Base-by-base conservation (phyloP, 2,113 vertebrate species). In the Argyrosomus japonicus region DNA sequence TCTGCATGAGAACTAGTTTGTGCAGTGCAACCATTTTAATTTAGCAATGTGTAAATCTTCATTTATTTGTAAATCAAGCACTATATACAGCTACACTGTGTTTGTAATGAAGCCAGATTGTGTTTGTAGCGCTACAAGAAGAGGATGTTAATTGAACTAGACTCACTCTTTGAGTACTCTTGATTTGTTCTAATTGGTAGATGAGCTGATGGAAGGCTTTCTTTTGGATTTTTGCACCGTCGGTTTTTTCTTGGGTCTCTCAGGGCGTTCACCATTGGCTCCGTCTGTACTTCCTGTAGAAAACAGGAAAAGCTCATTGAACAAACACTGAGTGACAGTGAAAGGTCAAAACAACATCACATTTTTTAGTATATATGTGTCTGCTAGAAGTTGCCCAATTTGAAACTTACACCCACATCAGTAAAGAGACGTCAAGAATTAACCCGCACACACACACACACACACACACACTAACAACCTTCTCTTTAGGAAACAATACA, bases 261-360 rank as follows among this genome's bases (percentile, higher is more conserved):
- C 65, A 95, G 85, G 0, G 95, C 93, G 27, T 95, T 91, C 14
- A 86, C 89, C 81, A 92, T 87, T 0, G 94, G 95, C 89, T 94
- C 94, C 21, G 91, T 91, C 87, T 95, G 94, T 15, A 94, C 89
- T 70, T 95, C 93, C 95, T 96, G 82, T 1, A 68, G 23, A 77
- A 67, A 83, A 63, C 64, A 65, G 23, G 27, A 50, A 74, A 79
- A 25, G 0, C 21, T 32, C 1, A 36, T 60, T 77, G 18, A 54
- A 43, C 23, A 79, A 62, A 74, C 19, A 27, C 12, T 27, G 7
- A 29, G 47, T 21, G 61, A 69, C 40, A 15, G 51, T 45, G 14
- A 29, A 27, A 54, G 58, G 43, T 45, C 14, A 29, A 21, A 69
- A 27, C 36, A 51, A 40, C 58, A 60, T 45, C 23, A 23, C 17